phyloP scores from a whole-genome alignment of 2,888 invertebrate species.

The Meghimatium bilineatum region DNA sequence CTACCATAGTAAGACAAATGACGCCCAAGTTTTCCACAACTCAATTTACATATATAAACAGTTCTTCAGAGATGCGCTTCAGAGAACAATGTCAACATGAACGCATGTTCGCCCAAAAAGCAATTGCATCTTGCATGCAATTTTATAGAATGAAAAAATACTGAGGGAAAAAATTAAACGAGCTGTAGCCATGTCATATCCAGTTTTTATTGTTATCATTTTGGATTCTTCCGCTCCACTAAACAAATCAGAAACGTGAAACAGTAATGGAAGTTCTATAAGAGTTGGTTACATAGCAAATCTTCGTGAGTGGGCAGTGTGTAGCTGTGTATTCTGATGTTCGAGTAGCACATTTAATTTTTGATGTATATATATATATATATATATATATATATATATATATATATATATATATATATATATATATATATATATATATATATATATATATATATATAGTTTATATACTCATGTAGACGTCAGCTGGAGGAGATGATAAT shows the following conservation, averaged over 20 bases:
- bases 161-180: not conserved
- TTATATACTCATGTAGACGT: too few relatives aligned
- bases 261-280: not conserved
- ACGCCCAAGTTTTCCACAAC: too few relatives aligned
- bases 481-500: too few relatives aligned
- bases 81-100: constrained; percentile 3
- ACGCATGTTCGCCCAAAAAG: not conserved
- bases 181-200: not conserved
- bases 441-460: too few relatives aligned
- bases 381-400: too few relatives aligned
- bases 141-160: not conserved
- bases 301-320: not conserved
- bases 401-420: too few relatives aligned
- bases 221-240: constrained; percentile 8
- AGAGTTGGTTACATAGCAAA: not conserved
- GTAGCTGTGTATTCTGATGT: too few relatives aligned
- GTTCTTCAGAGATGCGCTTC: not conserved
- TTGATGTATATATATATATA: too few relatives aligned
- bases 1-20: too few relatives aligned
- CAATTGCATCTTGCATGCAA: not conserved
- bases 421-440: too few relatives aligned
- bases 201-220: constrained; percentile 4
- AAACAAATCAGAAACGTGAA: not conserved
- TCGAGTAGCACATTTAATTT: too few relatives aligned
- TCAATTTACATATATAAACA: not conserved